These are phyloP conservation scores for Periophthalmus magnuspinnatus DNA, from an alignment of 2,797 vertebrate species.

Conservation along the genomic window DNA sequence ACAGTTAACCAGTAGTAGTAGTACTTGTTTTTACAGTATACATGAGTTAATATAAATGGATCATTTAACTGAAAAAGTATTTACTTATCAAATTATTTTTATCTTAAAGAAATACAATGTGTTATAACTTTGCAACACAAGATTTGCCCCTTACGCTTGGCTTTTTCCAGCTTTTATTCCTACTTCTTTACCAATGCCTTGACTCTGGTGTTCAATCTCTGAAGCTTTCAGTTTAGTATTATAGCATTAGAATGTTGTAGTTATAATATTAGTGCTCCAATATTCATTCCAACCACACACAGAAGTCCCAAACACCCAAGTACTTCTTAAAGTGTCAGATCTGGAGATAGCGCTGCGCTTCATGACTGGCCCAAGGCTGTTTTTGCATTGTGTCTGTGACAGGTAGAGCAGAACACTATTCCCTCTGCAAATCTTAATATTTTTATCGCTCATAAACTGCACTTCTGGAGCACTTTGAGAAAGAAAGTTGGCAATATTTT, in stretches of 20 bases:
- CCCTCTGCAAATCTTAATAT: conserved; percentile 29
- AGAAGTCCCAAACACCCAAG: conserved; percentile 10
- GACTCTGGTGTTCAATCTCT: too few species aligned
- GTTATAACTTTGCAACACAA: too few species aligned
- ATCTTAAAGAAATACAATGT: too few species aligned
- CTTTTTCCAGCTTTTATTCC: too few species aligned
- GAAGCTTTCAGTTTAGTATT: too few species aligned
- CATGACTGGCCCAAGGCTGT: conserved; percentile 35
- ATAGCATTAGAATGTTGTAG: not conserved
- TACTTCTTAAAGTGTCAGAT: conserved; percentile 52
- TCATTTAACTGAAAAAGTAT: too few species aligned
- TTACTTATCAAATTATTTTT: too few species aligned
- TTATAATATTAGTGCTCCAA: not conserved
- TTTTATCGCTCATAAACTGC: conserved; percentile 37
- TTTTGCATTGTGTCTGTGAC: conserved; percentile 40
- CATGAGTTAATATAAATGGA: too few species aligned
- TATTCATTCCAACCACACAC: conserved; percentile 32
- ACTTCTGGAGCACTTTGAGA: conserved; percentile 31
- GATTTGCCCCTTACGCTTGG: too few species aligned
- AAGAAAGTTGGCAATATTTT: conserved; percentile 29
- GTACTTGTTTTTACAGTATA: too few species aligned
- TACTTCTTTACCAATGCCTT: too few species aligned
- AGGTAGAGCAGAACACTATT: conserved; percentile 34
- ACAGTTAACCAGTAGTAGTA: too few species aligned
- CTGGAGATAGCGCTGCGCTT: conserved; percentile 43